Evolutionary conservation across 2,113 vertebrate species (phyloP).

Genomic region (Ondatra zibethicus): DNA sequence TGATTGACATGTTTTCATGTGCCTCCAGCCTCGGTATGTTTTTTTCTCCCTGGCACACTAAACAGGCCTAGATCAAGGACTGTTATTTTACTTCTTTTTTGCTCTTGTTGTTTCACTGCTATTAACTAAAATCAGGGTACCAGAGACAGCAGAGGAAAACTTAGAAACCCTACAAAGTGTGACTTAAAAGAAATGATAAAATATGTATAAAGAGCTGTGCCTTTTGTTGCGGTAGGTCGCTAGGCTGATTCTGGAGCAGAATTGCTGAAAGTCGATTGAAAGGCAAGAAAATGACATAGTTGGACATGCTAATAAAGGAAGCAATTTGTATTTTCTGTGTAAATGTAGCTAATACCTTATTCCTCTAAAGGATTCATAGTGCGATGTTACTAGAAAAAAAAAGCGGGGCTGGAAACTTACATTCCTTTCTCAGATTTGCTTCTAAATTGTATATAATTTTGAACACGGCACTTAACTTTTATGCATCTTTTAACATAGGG

Average conservation of each 20-base stretch:
- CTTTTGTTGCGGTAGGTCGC: conserved; percentile 70
- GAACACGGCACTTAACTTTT: conserved; percentile 21
- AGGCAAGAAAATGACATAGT: conserved; percentile 81
- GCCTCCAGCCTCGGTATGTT: conserved; percentile 86
- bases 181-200: conserved; percentile 88
- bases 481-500: conserved; percentile 5
- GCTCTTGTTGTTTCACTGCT: conserved; percentile 80
- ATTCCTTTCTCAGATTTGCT: conserved; percentile 41
- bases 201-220: conserved; percentile 86
- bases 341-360: conserved; percentile 39
- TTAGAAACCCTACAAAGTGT: conserved; percentile 86
- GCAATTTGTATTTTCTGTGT: conserved; percentile 68
- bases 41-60: conserved; percentile 80
- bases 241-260: conserved; percentile 72
- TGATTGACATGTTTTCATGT: conserved; percentile 95
- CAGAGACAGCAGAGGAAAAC: conserved; percentile 84
- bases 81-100: conserved; percentile 78
- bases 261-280: conserved; percentile 87
- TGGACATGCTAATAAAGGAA: conserved; percentile 80
- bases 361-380: conserved; percentile 50
- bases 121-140: conserved; percentile 88
- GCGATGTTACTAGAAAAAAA: conserved; percentile 21
- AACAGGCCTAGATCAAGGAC: conserved; percentile 89
- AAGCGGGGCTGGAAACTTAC: neutral
- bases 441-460: conserved; percentile 41